phyloP scores from a whole-genome alignment of 2,888 invertebrate genomes.

The Drepanosiphum platanoidis region DNA sequence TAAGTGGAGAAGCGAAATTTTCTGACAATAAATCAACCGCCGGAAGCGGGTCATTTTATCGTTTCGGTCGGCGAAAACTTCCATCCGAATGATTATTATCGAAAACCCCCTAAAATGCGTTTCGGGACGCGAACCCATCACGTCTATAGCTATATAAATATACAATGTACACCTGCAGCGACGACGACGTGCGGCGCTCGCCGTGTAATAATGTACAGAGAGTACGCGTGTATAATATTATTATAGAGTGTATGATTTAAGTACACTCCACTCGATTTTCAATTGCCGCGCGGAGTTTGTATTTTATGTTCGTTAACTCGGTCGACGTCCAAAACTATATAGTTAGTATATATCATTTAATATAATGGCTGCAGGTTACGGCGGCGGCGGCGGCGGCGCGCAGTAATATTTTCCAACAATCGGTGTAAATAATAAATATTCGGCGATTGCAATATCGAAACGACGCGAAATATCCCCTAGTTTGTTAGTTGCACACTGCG shows the following conservation, averaged over 20 bases:
- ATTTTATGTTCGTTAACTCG: background rate
- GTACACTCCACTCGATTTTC: background rate
- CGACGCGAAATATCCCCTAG: background rate
- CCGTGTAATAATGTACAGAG: too few relatives aligned
- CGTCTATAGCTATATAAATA: too few relatives aligned
- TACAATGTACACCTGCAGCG: too few relatives aligned
- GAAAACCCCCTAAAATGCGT: background rate
- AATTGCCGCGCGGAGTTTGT: background rate
- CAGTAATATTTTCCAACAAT: background rate
- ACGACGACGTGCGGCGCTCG: background rate
- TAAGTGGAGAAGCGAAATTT: slow-evolving; percentile 21
- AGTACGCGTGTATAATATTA: too few relatives aligned
- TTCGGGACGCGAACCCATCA: background rate
- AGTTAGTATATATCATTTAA: background rate
- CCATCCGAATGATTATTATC: background rate
- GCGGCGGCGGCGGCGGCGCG: background rate
- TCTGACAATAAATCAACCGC: slow-evolving; percentile 27
- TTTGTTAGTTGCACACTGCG: too few relatives aligned
- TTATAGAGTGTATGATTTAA: too few relatives aligned
- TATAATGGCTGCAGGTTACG: too few relatives aligned
- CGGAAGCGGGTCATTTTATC: slow-evolving; percentile 15
- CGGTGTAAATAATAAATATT: background rate
- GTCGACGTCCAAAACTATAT: background rate
- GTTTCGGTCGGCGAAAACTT: background rate
- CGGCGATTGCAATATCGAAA: background rate